Evolutionary conservation across 1,140 invertebrate species (phyloP).

Genomic region (Triops longicaudatus): DNA sequence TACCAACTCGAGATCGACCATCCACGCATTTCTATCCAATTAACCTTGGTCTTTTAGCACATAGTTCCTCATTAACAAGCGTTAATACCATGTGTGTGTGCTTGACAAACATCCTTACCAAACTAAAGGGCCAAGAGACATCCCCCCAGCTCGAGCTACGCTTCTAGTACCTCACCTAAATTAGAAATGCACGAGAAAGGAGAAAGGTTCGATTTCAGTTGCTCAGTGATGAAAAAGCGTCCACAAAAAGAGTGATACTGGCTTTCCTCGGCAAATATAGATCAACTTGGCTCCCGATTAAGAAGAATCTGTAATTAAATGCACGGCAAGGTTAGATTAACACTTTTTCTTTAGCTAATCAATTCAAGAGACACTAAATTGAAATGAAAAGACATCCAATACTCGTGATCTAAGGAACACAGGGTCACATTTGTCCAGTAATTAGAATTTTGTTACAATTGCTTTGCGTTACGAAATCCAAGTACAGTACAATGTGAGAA

Average conservation of each 20-base stretch:
- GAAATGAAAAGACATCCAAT: no score
- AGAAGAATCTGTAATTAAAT: no score
- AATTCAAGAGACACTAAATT: no score
- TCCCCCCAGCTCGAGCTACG: background rate
- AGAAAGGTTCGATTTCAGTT: background rate
- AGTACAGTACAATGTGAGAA: no score
- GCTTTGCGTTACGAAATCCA: no score
- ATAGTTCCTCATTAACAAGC: background rate
- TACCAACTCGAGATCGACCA: background rate
- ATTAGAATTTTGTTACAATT: no score
- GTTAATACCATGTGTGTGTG: slow-evolving; percentile 8
- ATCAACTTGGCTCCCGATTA: background rate
- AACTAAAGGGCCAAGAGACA: background rate
- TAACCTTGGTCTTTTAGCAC: background rate
- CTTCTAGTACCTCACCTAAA: background rate
- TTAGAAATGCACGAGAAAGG: background rate
- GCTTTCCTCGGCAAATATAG: background rate
- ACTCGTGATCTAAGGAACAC: no score
- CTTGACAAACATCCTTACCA: background rate
- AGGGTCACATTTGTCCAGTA: no score
- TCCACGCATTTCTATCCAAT: background rate
- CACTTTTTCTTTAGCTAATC: no score
- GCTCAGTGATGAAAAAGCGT: background rate
- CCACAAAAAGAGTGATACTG: background rate
- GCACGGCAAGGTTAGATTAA: no score